Evolutionary conservation across 2,888 invertebrate species (phyloP).

Genomic region (Meiosimyza platycephala): DNA sequence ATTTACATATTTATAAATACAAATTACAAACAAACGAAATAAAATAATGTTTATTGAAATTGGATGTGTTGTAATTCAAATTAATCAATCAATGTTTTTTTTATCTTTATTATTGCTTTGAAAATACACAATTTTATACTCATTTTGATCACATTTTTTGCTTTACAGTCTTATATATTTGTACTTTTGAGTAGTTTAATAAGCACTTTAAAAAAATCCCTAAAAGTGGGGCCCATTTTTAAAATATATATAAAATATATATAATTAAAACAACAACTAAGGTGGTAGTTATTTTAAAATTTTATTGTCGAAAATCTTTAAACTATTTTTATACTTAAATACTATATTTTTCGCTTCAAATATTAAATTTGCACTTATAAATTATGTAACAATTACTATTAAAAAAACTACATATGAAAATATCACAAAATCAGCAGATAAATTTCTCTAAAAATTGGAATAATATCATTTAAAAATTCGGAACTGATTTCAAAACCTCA

Average conservation of each 20-base stretch:
- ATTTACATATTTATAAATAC: neutral
- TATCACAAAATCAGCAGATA: no score
- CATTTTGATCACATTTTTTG: slow-evolving; percentile 22
- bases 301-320: slow-evolving; percentile 21
- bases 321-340: no score
- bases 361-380: no score
- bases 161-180: slow-evolving; percentile 30
- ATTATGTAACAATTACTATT: no score
- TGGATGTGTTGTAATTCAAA: slow-evolving; percentile 25
- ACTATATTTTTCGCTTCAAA: no score
- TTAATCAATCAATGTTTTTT: slow-evolving; percentile 25
- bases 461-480: no score
- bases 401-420: no score
- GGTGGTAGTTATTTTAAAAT: slow-evolving; percentile 11
- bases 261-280: slow-evolving; percentile 31
- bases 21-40: slow-evolving; percentile 1
- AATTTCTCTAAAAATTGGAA: no score
- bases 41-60: slow-evolving; percentile 7
- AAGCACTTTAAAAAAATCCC: slow-evolving; percentile 20
- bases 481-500: no score
- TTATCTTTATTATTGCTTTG: slow-evolving; percentile 30
- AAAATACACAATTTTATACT: slow-evolving; percentile 21
- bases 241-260: neutral
- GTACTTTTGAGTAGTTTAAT: slow-evolving; percentile 16
- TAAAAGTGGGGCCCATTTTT: slow-evolving; percentile 22